Conservation (phyloP, 1,140 invertebrate species). For the Diachasma alloeum region DNA sequence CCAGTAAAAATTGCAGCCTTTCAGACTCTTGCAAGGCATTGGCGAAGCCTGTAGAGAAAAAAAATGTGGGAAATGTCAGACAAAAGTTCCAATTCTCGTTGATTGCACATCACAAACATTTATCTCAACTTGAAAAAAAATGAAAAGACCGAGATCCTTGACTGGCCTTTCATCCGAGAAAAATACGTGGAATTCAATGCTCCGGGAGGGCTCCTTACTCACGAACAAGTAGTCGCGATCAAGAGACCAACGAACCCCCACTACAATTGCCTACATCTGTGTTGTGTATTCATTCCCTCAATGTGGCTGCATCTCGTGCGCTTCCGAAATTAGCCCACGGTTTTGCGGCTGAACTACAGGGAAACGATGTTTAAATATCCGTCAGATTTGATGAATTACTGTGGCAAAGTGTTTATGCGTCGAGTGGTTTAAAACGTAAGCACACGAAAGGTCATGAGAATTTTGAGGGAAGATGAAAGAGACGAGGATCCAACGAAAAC, state of each 20-base stretch:
- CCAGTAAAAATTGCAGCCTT: no score
- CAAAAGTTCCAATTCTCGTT: not conserved
- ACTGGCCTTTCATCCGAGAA: not conserved
- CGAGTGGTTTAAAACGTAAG: not conserved
- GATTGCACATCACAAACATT: not conserved
- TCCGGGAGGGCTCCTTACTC: not conserved
- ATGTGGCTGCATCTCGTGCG: not conserved
- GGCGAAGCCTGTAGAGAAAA: no score
- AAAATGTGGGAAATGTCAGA: not conserved
- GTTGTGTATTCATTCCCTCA: not conserved
- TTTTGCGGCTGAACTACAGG: not conserved
- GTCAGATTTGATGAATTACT: slow-evolving; percentile 13
- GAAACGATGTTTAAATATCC: slow-evolving; percentile 11
- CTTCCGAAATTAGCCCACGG: slow-evolving; percentile 17
- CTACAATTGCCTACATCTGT: not conserved
- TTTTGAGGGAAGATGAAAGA: not conserved
- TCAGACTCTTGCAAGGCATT: no score
- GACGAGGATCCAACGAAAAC: not conserved
- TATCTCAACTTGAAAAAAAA: no score
- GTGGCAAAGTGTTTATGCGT: slow-evolving; percentile 21
- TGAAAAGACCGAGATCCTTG: slow-evolving; percentile 23
- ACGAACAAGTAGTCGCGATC: not conserved
- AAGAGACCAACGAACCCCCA: not conserved
- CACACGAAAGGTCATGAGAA: not conserved
- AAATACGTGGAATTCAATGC: not conserved